phyloP scores from a whole-genome alignment of 2,113 vertebrate species.

The Sprattus sprattus region DNA sequence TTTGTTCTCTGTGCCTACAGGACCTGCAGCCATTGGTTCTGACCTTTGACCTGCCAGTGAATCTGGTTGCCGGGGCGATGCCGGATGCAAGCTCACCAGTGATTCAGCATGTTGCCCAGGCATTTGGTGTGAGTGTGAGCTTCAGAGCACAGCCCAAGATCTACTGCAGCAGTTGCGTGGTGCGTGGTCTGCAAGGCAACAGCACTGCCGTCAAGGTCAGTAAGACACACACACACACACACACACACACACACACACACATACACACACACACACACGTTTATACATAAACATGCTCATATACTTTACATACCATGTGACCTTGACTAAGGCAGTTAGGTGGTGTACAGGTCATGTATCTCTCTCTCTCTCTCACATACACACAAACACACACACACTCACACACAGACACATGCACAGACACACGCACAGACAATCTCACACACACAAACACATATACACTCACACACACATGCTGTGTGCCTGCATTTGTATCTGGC shows the following conservation, averaged over 20 bases:
- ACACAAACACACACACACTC: neutral
- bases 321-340: neutral
- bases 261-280: neutral
- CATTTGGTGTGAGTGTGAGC: slow-evolving; percentile 70
- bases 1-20: slow-evolving; percentile 47
- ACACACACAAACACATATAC: neutral
- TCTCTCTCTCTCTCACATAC: neutral
- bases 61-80: slow-evolving; percentile 63
- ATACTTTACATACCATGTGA: neutral
- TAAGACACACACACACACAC: slow-evolving; percentile 4
- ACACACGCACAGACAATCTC: neutral
- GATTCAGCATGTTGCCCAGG: slow-evolving; percentile 74
- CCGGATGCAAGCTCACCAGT: slow-evolving; percentile 71
- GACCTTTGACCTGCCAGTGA: slow-evolving; percentile 75
- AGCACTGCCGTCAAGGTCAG: slow-evolving; percentile 67
- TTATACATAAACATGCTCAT: neutral
- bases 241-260: slow-evolving; percentile 18
- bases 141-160: slow-evolving; percentile 69
- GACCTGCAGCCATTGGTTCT: slow-evolving; percentile 74
- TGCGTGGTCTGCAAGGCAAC: slow-evolving; percentile 74
- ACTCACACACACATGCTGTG: neutral
- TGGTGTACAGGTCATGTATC: neutral
- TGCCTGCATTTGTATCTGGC: neutral
- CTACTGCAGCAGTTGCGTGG: slow-evolving; percentile 69
- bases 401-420: neutral